Evolutionary conservation across 30 jellyfish, hydroid and myxozoan species (phyloP), one percentile per base, ranked within the genome.

Genomic region (Morbakka virulenta): DNA sequence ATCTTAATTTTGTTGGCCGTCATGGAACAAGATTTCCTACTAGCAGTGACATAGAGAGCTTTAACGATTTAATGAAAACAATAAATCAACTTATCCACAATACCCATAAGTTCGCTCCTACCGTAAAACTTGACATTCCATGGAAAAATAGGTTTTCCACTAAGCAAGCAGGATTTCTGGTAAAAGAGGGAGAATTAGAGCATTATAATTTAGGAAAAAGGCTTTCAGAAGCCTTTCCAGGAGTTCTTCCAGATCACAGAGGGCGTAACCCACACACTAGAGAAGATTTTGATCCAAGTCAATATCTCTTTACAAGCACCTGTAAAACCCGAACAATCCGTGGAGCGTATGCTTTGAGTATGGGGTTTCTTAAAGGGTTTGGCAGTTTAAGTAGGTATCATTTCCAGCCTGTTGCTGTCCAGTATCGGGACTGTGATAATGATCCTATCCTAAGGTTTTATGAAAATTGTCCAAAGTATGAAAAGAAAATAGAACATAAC

Each of bases 1-100:
- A n/a, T n/a, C n/a, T n/a, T n/a, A n/a, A n/a, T n/a, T n/a, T n/a
- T n/a, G n/a, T n/a, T n/a, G n/a, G n/a, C 20, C 21, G 69, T 4
- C 69, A 52, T 17, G 69, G 69, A n/a, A 52, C 69, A 52, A 4
- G 69, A 17, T 52, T 52, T 52, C 69, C 69, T 17, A 32, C 31
- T 2, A 52, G 25, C 31, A 52, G 25, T n/a, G 69, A 52, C 69
- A 52, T 52, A 17, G 25, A 17, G 25, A n/a, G 31, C 2, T 52
- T 52, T 17, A 17, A 2, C 2, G 69, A 4, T 4, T 52, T 52
- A 32, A 32, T n/a, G 20, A 52, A 17, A 52, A 52, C 4, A 2
- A 52, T 52, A 6, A 52, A 52, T 17, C 9, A 52, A 17, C 13
- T 17, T 4, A 52, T 52, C 3, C 21, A 52, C 21, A 17, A 4